Evolutionary conservation across 1,140 invertebrate genomes (phyloP), one percentile per base, ranked within the genome.

Genomic region (Onthophagus taurus): DNA sequence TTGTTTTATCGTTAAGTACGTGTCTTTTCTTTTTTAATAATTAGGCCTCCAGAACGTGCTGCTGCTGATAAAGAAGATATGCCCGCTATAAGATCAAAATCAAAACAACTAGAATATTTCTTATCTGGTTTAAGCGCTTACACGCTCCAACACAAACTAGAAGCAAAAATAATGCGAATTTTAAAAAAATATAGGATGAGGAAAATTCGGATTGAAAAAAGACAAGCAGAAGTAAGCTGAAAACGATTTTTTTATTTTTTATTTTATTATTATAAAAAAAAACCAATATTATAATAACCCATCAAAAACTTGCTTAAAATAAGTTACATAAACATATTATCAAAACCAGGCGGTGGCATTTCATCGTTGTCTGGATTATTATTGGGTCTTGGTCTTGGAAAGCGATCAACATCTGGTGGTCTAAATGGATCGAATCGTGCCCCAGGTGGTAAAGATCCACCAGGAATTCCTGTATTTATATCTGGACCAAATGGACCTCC

Each of bases 391-490:
- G 29, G 58, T 26, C 26, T 58, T 61, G 17, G 50, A 30, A 48
- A 44, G 17, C 49, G 36, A 19, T 65, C 61, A 31, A 59, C 51
- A 16, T 72, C 75, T 5, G 78, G 75, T 7, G 85, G 85, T 3
- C 77, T 77, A 60, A 88, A 84, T 0, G 85, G 86, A 69, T 89
- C 85, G 62, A 86, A 90, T 53, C 85, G 72, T 7, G 86, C 84
- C 21, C 80, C 77, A 1, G 83, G 82, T 18, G 83, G 83, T 12
- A 85, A 68, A 18, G 80, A 69, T 17, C 80, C 81, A 5, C 58
- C 60, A 6, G 60, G 54, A 11, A 63, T 35, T 4, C 59, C 59
- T 4, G 47, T n/a, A 31, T 45, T 49, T 23, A 9, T 44, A 41
- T 35, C 44, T 20, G 31, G 31, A 38, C 19, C 45, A n/a, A n/a